Percentiles rank a stretch among this genome's conserved stretches.
These are phyloP conservation scores for Eueides isabella DNA, from an alignment of 1,140 invertebrate genomes.

Conservation along the genomic window DNA sequence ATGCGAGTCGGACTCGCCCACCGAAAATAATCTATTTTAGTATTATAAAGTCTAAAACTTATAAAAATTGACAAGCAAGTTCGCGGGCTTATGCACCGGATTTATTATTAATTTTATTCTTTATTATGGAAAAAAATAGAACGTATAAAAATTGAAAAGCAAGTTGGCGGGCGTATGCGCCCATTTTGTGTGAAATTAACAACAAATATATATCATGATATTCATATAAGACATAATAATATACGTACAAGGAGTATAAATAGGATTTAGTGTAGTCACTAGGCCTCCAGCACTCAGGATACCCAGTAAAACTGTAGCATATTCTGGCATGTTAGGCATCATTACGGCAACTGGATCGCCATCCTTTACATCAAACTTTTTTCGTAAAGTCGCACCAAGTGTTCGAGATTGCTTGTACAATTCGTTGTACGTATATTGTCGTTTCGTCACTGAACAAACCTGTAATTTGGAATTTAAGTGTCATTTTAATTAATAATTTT, in stretches of 20 bases:
- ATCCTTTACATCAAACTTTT: conserved; percentile 85
- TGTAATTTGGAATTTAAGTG: not conserved
- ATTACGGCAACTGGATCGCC: conserved; percentile 88
- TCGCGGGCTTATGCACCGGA: too few species aligned
- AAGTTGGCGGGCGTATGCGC: too few species aligned
- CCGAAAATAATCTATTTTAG: too few species aligned
- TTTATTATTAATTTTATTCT: too few species aligned
- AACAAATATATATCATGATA: too few species aligned
- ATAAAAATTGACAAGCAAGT: too few species aligned
- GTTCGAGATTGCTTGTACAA: conserved; percentile 84
- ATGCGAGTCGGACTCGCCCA: too few species aligned
- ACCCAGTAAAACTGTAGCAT: conserved; percentile 86
- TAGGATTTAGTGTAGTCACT: conserved; percentile 90
- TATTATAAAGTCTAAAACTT: too few species aligned
- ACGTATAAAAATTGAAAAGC: too few species aligned
- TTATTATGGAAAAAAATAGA: too few species aligned
- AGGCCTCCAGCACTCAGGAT: conserved; percentile 86
- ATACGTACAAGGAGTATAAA: conserved; percentile 88
- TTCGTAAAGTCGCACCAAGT: conserved; percentile 86
- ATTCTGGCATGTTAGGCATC: conserved; percentile 91
- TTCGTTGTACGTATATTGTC: conserved; percentile 87
- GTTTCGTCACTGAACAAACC: conserved; percentile 82
- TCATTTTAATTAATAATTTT: too few species aligned
- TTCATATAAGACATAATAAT: not conserved
- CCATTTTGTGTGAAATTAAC: too few species aligned